Conservation (phyloP, 1,140 invertebrate species). For the Trachymyrmex septentrionalis region DNA sequence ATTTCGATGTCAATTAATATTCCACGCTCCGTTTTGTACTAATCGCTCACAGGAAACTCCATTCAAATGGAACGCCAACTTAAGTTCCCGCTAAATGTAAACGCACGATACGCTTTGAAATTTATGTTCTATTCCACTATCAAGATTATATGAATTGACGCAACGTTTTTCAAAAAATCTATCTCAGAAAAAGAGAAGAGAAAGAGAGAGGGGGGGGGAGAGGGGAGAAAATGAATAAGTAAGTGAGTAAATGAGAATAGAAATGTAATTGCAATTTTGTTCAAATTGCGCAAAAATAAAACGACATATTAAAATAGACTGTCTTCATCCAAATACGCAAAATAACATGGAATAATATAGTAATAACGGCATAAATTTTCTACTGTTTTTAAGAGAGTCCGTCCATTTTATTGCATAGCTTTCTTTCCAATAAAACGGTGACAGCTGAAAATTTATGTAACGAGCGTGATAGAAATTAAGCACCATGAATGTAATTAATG, state of each 20-base stretch:
- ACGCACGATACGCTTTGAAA: neutral
- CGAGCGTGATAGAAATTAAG: slow-evolving; percentile 19
- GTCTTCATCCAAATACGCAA: neutral
- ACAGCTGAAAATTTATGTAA: slow-evolving; percentile 13
- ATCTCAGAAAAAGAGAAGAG: neutral
- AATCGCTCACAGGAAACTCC: slow-evolving; percentile 52
- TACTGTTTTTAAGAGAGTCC: neutral
- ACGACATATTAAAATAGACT: neutral
- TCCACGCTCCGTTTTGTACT: slow-evolving; percentile 53
- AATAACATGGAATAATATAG: neutral
- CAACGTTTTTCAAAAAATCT: neutral
- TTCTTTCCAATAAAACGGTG: slow-evolving; percentile 1
- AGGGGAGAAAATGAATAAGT: neutral
- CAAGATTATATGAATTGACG: neutral
- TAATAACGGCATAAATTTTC: slow-evolving; percentile 28
- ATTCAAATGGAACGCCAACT: slow-evolving; percentile 27
- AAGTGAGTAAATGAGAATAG: neutral
- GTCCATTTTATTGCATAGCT: neutral
- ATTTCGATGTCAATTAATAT: slow-evolving; percentile 62
- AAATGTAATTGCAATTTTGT: slow-evolving; percentile 2
- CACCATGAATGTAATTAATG: slow-evolving; percentile 27
- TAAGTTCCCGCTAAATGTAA: slow-evolving; percentile 19
- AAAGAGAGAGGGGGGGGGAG: neutral
- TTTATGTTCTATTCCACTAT: neutral
- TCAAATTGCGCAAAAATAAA: neutral